A percentile compares a stretch with the other conserved stretches of the same genome.
phyloP scores from a whole-genome alignment of 35 echinoderm and acorn worm species.

The Anneissia japonica region DNA sequence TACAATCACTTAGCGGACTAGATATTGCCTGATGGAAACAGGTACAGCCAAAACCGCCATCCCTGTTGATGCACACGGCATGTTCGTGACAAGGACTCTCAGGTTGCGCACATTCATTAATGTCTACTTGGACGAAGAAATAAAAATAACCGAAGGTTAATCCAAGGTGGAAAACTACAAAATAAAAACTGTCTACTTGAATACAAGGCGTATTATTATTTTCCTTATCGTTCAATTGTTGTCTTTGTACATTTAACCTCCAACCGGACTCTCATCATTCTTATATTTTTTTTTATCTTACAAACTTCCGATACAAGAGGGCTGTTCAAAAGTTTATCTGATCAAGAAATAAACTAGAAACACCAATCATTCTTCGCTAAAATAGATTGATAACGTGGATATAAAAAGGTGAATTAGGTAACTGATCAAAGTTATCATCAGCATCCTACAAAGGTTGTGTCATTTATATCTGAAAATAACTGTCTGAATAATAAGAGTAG shows the following conservation, averaged over 20 bases:
- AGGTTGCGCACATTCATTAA: background rate
- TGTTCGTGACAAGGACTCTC: slow-evolving; percentile 4
- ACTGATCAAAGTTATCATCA: no score
- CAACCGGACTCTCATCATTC: background rate
- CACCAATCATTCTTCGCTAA: no score
- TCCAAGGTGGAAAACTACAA: background rate
- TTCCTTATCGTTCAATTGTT: background rate
- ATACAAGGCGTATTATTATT: background rate
- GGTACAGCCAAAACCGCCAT: slow-evolving; percentile 19
- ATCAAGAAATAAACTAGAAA: no score
- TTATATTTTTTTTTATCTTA: background rate
- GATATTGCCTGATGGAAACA: background rate
- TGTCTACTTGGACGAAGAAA: background rate
- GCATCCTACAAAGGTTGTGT: no score
- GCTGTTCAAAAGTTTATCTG: no score
- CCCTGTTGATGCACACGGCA: background rate
- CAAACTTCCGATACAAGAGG: background rate
- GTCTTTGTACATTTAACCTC: background rate
- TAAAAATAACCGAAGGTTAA: background rate
- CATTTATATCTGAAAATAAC: no score
- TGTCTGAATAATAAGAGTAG: no score
- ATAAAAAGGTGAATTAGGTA: no score
- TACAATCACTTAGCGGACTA: background rate
- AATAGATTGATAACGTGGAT: no score
- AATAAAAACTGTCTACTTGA: background rate